A percentile compares a stretch with the other conserved stretches of the same genome.
These are phyloP conservation scores for Ormyrus rosae DNA, from an alignment of 2,888 invertebrate species.

Conservation along the genomic window DNA sequence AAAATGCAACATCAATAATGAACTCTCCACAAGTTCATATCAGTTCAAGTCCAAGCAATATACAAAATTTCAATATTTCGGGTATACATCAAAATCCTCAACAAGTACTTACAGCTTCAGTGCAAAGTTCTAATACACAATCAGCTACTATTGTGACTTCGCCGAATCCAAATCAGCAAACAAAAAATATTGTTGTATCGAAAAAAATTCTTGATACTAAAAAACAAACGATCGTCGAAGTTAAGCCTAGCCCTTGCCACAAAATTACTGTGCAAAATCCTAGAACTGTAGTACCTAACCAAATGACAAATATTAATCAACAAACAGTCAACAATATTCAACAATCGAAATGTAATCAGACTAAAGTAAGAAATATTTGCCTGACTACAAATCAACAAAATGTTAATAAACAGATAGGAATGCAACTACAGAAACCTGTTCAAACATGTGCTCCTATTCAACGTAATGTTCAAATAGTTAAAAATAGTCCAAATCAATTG, in stretches of 20 bases:
- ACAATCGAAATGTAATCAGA: conserved; percentile 60
- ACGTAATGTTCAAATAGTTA: conserved; percentile 65
- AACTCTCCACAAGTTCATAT: conserved; percentile 69
- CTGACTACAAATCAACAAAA: conserved; percentile 55
- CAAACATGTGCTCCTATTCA: conserved; percentile 62
- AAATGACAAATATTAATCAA: conserved; percentile 46
- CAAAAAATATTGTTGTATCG: conserved; percentile 52
- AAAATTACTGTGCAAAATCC: conserved; percentile 44
- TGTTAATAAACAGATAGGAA: conserved; percentile 58
- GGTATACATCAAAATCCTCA: conserved; percentile 58
- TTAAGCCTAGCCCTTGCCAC: conserved; percentile 47
- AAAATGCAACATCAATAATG: conserved; percentile 63
- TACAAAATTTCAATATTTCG: conserved; percentile 63
- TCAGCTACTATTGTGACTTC: conserved; percentile 50
- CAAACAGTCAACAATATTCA: conserved; percentile 58
- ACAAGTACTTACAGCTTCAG: conserved; percentile 33
- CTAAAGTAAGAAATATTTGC: conserved; percentile 54
- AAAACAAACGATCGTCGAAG: conserved; percentile 52
- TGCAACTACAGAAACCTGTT: conserved; percentile 57
- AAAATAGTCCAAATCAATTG: conserved; percentile 65
- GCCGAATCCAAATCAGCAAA: conserved; percentile 59
- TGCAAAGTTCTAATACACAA: conserved; percentile 50
- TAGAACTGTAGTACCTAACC: conserved; percentile 34
- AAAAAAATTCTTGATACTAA: conserved; percentile 55
- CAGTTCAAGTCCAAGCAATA: conserved; percentile 55